Base-by-base conservation (phyloP, 30 jellyfish, hydroid and myxozoan species). In the Turritopsis dohrnii region DNA sequence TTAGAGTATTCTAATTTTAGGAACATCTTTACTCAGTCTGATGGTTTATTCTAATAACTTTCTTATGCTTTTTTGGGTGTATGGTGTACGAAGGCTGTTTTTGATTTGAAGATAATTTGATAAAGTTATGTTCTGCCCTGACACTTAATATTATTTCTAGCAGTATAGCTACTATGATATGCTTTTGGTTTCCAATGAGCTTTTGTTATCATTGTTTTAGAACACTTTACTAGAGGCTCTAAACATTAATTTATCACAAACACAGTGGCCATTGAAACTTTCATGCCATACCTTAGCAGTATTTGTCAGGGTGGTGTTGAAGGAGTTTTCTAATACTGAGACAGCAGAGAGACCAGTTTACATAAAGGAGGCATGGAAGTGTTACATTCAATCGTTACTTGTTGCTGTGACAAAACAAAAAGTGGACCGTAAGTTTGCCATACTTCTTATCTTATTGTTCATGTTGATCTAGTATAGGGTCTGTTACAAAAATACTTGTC, bases 261-360 rank as follows among this genome's bases (percentile, higher is more conserved):
- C 76, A 13, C 53, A 77, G 24, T 87, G 97, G 93, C 97, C 94
- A 30, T 74, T 91, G 29, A 82, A 86, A 69, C 75, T 91, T 0
- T 72, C 89, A 3, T 77, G 82, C 41, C 87, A 80, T 22, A 84
- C 77, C 27, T 71, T 86, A 53, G 28, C 90, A 8, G 28, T 91
- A 31, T 91, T 86, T 79, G 94, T 85, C 25, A 66, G 89, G n/a
- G 65, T 91, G 77, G 96, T 92, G 0, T 83, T 91, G 52, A 29
- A 85, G 26, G 96, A 89, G 72, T 27, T 69, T 69, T 0, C 77
- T 9, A 69, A 69, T 16, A 53, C 24, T 18, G 71, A 19, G 19
- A 28, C 28, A 29, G 28, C 22, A 0, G 86, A 74, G 3, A 86
- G 84, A 21, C 52, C 22, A 8, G 85, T 21, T 17, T 82, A 79